Percentiles rank a stretch among this genome's conserved stretches.
phyloP scores from a whole-genome alignment of 2,888 invertebrate genomes.

The Parascotia fuliginaria region DNA sequence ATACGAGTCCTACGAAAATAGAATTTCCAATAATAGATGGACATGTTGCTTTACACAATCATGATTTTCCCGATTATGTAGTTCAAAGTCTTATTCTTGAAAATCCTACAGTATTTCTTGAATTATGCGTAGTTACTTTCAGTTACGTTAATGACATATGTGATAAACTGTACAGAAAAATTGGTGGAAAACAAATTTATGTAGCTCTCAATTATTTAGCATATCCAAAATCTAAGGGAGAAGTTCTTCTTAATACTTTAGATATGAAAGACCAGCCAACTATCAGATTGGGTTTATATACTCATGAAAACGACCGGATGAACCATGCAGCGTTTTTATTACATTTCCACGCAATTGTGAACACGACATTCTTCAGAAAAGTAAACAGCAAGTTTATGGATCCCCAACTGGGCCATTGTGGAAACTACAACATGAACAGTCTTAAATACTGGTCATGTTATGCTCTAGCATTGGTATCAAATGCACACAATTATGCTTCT shows the following conservation, averaged over 20 bases:
- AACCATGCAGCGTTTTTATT: constrained; percentile 21
- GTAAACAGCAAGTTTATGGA: constrained; percentile 2
- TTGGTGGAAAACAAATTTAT: constrained; percentile 32
- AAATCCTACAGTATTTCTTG: constrained; percentile 7
- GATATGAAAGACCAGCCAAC: constrained; percentile 22
- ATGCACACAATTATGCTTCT: constrained; percentile 6
- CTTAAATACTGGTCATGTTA: constrained; percentile 23
- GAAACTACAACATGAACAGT: not conserved
- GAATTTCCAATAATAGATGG: constrained; percentile 13
- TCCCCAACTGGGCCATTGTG: not conserved
- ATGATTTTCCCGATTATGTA: constrained; percentile 20
- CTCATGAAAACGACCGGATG: constrained; percentile 21
- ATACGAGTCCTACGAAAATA: constrained; percentile 15
- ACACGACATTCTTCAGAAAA: constrained; percentile 8
- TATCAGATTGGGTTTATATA: constrained; percentile 19
- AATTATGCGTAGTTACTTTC: constrained; percentile 14
- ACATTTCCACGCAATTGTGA: constrained; percentile 24
- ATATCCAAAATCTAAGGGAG: constrained; percentile 80
- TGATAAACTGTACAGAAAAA: constrained; percentile 9
- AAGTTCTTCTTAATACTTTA: constrained; percentile 57
- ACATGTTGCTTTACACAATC: constrained; percentile 16
- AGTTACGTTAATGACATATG: constrained; percentile 13
- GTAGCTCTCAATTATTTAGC: constrained; percentile 20
- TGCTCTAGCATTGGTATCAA: constrained; percentile 6
- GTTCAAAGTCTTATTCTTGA: constrained; percentile 11